phyloP scores from a whole-genome alignment of 2,797 vertebrate genomes.

The Podarcis siculus region DNA sequence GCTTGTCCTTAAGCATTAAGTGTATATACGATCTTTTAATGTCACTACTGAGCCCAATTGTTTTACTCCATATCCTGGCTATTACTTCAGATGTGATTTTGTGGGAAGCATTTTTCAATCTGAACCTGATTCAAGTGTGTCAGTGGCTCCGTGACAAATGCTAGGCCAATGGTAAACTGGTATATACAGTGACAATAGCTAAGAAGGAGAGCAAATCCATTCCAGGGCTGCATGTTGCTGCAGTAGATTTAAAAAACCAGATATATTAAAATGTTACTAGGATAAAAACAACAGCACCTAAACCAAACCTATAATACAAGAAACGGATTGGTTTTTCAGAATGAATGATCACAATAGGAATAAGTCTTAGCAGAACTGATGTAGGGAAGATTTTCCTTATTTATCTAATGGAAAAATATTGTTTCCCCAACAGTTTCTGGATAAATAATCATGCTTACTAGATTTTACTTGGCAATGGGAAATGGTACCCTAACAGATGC shows the following conservation, averaged over 20 bases:
- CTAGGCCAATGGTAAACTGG: background rate
- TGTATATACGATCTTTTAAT: background rate
- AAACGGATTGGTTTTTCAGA: background rate
- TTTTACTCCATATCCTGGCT: background rate
- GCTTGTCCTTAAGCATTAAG: too few relatives aligned
- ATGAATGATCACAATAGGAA: background rate
- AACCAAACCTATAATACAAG: too few relatives aligned
- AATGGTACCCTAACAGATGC: too few relatives aligned
- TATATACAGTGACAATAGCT: background rate
- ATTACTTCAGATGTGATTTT: slow-evolving; percentile 9
- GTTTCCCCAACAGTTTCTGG: background rate
- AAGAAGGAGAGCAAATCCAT: background rate
- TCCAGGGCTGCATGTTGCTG: background rate
- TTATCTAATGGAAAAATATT: background rate
- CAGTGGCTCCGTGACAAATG: background rate
- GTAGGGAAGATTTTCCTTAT: background rate
- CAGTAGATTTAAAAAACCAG: background rate
- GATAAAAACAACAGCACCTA: background rate
- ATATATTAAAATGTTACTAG: background rate
- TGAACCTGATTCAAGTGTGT: background rate
- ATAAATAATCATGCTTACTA: background rate
- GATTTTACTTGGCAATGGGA: too few relatives aligned
- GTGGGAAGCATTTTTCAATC: slow-evolving; percentile 2
- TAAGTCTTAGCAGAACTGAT: background rate
- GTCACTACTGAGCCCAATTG: background rate